Evolutionary conservation across 2,797 vertebrate species (phyloP).

Genomic region (Helarctos malayanus): DNA sequence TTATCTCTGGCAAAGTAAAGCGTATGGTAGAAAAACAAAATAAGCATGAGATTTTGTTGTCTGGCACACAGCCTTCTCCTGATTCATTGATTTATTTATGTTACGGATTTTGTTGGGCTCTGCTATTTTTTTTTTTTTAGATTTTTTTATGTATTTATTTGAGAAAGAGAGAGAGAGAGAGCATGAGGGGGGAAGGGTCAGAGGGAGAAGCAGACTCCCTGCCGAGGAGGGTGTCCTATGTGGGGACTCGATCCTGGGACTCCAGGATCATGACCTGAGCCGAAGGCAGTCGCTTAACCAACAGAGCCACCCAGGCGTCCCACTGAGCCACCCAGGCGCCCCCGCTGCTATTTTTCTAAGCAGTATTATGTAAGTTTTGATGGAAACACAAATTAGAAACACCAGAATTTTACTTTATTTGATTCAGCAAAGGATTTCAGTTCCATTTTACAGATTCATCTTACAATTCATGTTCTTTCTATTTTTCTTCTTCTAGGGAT

Average conservation of each 20-base stretch:
- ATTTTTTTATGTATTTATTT: too few species aligned
- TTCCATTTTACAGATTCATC: neutral
- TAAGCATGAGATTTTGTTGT: neutral
- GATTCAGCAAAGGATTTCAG: conserved; percentile 23
- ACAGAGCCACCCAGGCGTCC: too few species aligned
- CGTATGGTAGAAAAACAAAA: neutral
- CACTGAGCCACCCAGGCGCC: too few species aligned
- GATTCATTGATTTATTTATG: neutral
- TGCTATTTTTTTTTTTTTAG: neutral
- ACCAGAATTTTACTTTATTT: conserved; percentile 13
- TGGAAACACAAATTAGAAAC: conserved; percentile 6
- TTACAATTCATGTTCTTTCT: conserved; percentile 73
- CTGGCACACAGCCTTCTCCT: neutral
- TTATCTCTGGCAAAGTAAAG: conserved; percentile 25
- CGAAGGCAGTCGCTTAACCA: too few species aligned
- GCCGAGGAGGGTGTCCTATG: too few species aligned
- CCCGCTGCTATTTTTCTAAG: conserved; percentile 1
- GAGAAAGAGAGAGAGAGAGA: too few species aligned
- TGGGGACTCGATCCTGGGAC: too few species aligned
- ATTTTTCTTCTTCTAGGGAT: conserved; percentile 90
- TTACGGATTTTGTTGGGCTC: neutral
- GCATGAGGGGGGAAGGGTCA: too few species aligned
- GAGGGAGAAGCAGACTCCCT: too few species aligned
- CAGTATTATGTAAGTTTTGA: conserved; percentile 7
- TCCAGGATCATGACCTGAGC: too few species aligned